phyloP scores from a whole-genome alignment of 92 coral and sea anemone genomes.

The Epizoanthus rinbou region DNA sequence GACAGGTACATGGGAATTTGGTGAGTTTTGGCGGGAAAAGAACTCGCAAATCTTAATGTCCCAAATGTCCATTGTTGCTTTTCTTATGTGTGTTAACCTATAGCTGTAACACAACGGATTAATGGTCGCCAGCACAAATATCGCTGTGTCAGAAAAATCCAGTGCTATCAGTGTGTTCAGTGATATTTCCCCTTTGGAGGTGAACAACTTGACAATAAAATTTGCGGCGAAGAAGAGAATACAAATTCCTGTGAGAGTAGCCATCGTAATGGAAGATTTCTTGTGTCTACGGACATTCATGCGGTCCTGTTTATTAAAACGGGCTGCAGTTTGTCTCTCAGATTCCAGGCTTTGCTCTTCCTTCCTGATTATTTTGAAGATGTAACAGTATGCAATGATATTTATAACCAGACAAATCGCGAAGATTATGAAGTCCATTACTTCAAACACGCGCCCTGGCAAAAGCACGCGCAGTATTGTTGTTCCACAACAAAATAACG shows the following conservation, averaged over 20 bases:
- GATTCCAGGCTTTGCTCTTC: not conserved
- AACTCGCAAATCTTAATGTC: not conserved
- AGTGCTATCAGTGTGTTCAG: slow-evolving; percentile 29
- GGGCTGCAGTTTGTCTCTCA: slow-evolving; percentile 32
- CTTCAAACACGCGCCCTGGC: slow-evolving; percentile 1
- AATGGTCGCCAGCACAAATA: slow-evolving; percentile 39
- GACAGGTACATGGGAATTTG: no score
- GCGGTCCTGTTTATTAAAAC: slow-evolving; percentile 23
- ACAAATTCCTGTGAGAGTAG: slow-evolving; percentile 1
- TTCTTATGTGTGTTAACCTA: slow-evolving; percentile 18
- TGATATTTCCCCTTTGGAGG: slow-evolving; percentile 15
- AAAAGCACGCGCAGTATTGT: slow-evolving; percentile 6
- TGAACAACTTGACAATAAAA: slow-evolving; percentile 23
- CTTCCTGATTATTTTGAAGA: slow-evolving; percentile 28
- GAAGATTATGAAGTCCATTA: slow-evolving; percentile 21
- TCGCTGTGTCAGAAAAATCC: slow-evolving; percentile 42
- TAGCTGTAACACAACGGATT: slow-evolving; percentile 38
- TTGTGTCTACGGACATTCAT: slow-evolving; percentile 30
- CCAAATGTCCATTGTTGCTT: slow-evolving; percentile 10
- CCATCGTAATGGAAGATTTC: slow-evolving; percentile 39
- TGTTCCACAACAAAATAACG: slow-evolving; percentile 13
- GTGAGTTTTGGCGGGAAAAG: no score
- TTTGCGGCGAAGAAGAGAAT: slow-evolving; percentile 26
- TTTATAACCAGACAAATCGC: slow-evolving; percentile 16
- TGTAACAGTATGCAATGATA: slow-evolving; percentile 21